phyloP scores from a whole-genome alignment of 2,797 vertebrate species.

The Glyptemys insculpta region DNA sequence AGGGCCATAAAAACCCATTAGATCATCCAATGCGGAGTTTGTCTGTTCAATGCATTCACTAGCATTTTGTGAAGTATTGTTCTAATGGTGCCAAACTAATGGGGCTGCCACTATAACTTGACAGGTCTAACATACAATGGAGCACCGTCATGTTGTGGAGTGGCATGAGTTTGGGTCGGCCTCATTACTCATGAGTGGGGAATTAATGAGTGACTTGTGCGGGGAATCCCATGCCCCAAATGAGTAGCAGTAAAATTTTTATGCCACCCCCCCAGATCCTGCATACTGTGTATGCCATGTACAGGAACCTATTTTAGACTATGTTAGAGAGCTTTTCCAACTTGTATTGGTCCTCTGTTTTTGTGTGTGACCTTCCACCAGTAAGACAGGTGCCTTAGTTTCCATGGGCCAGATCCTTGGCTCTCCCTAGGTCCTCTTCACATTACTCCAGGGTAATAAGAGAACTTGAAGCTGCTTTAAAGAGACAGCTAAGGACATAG shows the following conservation, averaged over 20 bases:
- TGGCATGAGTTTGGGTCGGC: not conserved
- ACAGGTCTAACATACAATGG: not conserved
- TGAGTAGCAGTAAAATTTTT: not conserved
- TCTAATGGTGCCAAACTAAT: not conserved
- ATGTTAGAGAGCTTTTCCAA: not conserved
- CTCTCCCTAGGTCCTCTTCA: too few species aligned
- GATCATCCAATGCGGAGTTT: not conserved
- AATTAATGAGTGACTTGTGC: not conserved
- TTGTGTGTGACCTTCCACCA: too few species aligned
- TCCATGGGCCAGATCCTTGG: too few species aligned
- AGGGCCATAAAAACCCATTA: not conserved
- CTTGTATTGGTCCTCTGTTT: too few species aligned
- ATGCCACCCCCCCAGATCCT: not conserved
- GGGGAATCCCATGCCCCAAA: not conserved
- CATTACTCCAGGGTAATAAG: too few species aligned
- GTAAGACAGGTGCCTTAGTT: too few species aligned
- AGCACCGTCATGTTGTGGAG: not conserved
- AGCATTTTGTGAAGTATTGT: not conserved
- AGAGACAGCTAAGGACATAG: too few species aligned
- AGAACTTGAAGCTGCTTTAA: too few species aligned
- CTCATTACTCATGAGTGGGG: slow-evolving; percentile 27
- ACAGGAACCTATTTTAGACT: not conserved
- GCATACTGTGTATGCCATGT: not conserved
- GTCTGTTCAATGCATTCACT: not conserved
- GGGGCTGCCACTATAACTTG: slow-evolving; percentile 19